Conservation (phyloP, 2,888 invertebrate genomes). For the Siphonodentalium dalli region DNA sequence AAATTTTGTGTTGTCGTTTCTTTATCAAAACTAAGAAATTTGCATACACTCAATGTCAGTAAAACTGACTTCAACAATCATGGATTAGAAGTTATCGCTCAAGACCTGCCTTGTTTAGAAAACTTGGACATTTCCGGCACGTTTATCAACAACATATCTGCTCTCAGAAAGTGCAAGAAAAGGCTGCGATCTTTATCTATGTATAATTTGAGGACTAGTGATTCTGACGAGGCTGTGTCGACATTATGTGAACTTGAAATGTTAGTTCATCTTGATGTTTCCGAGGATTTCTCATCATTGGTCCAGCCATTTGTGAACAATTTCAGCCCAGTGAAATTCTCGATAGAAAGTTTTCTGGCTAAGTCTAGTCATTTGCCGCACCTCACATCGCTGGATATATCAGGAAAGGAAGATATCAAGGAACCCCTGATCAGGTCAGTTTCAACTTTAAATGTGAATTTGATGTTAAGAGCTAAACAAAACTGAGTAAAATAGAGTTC, state of each 20-base stretch:
- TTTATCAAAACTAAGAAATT: conserved; percentile 71
- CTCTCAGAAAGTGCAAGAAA: conserved; percentile 70
- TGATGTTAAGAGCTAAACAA: too few species aligned
- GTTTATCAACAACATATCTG: conserved; percentile 71
- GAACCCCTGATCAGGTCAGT: conserved; percentile 66
- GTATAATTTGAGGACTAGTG: conserved; percentile 69
- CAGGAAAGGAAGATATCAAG: conserved; percentile 70
- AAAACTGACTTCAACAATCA: conserved; percentile 75
- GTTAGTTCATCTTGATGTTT: conserved; percentile 70
- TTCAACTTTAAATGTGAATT: conserved; percentile 36
- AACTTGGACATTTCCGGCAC: conserved; percentile 75
- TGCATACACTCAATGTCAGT: conserved; percentile 72
- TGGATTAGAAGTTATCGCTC: conserved; percentile 73
- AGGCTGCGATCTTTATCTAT: conserved; percentile 71
- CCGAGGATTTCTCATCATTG: conserved; percentile 68
- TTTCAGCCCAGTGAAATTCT: conserved; percentile 61
- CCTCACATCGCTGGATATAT: conserved; percentile 73
- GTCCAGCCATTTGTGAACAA: conserved; percentile 59
- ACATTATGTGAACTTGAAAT: conserved; percentile 69
- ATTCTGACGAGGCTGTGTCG: conserved; percentile 64
- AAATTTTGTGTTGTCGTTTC: conserved; percentile 72
- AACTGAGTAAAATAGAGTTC: too few species aligned
- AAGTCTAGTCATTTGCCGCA: conserved; percentile 66
- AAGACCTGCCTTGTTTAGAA: conserved; percentile 73
- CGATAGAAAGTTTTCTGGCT: conserved; percentile 50